These are phyloP conservation scores for Drosophila teissieri DNA, from an alignment of 1,140 invertebrate species.

Conservation along the genomic window DNA sequence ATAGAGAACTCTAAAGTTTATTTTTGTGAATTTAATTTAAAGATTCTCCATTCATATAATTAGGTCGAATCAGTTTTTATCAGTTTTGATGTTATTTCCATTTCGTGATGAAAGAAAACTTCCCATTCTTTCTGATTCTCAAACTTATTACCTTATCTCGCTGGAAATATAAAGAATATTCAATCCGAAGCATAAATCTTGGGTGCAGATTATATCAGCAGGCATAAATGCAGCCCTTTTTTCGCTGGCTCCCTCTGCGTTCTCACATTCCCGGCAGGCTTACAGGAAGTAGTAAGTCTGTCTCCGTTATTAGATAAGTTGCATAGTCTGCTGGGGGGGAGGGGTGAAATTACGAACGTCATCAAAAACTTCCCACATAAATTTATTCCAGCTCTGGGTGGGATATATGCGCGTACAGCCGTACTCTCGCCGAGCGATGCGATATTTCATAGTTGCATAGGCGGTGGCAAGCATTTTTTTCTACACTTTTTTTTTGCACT, in stretches of 20 bases:
- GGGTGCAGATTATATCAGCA: conserved; percentile 5
- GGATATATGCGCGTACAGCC: conserved; percentile 14
- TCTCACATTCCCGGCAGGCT: conserved; percentile 30
- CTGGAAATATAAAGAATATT: conserved; percentile 10
- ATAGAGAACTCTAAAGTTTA: background rate
- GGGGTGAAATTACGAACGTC: conserved; percentile 39
- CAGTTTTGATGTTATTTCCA: background rate
- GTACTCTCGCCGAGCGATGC: conserved; percentile 28
- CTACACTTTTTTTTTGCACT: conserved; percentile 15
- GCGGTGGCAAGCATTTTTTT: conserved; percentile 18
- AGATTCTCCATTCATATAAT: too few relatives aligned
- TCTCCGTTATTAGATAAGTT: conserved; percentile 71
- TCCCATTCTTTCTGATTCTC: too few relatives aligned
- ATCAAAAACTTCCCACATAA: conserved; percentile 73
- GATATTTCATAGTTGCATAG: conserved; percentile 64
- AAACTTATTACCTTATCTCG: conserved; percentile 1
- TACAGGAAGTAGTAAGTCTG: conserved; percentile 58
- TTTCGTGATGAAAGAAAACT: background rate
- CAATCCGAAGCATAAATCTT: conserved; percentile 30
- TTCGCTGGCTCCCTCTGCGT: conserved; percentile 14
- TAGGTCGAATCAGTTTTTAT: background rate
- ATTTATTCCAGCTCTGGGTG: conserved; percentile 59
- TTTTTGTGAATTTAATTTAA: too few relatives aligned
- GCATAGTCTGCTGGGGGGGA: background rate
- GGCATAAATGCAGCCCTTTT: conserved; percentile 27